Conservation (phyloP, 2,888 invertebrate species). For the Rhimphoctona megacephalus region DNA sequence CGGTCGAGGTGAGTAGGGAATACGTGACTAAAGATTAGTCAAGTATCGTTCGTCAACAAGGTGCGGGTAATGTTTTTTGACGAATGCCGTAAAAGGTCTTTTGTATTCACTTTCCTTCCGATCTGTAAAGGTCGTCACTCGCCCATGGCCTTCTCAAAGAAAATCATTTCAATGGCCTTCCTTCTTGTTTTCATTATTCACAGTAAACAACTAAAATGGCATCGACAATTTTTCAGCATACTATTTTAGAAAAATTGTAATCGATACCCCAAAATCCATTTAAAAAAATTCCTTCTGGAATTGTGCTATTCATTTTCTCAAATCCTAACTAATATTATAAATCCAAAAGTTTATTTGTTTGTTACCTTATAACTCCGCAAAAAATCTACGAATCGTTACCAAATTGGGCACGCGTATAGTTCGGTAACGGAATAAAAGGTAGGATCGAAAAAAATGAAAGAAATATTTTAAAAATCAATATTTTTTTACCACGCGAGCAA, state of each 20-base stretch:
- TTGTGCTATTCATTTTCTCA: background rate
- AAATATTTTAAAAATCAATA: too few species aligned
- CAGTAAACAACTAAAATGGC: background rate
- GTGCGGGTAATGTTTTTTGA: constrained; percentile 77
- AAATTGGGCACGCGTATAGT: too few species aligned
- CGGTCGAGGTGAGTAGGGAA: constrained; percentile 57
- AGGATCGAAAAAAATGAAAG: too few species aligned
- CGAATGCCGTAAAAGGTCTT: constrained; percentile 53
- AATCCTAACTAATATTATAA: background rate
- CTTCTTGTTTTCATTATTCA: background rate
- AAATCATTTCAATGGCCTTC: background rate
- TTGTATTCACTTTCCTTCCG: constrained; percentile 30
- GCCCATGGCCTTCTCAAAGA: constrained; percentile 15
- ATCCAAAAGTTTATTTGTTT: background rate
- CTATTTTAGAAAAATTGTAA: background rate
- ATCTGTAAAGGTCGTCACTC: constrained; percentile 41
- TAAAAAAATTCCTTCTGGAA: background rate
- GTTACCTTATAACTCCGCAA: background rate
- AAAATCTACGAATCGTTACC: too few species aligned
- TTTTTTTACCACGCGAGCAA: too few species aligned
- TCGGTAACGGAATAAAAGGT: too few species aligned
- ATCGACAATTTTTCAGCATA: background rate
- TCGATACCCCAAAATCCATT: too few species aligned
- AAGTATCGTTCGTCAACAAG: constrained; percentile 46
- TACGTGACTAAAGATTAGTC: constrained; percentile 65